A percentile compares a stretch with the other conserved stretches of the same genome.
These are phyloP conservation scores for Lacerta viridis DNA, from an alignment of 2,797 vertebrate species.

Conservation along the genomic window DNA sequence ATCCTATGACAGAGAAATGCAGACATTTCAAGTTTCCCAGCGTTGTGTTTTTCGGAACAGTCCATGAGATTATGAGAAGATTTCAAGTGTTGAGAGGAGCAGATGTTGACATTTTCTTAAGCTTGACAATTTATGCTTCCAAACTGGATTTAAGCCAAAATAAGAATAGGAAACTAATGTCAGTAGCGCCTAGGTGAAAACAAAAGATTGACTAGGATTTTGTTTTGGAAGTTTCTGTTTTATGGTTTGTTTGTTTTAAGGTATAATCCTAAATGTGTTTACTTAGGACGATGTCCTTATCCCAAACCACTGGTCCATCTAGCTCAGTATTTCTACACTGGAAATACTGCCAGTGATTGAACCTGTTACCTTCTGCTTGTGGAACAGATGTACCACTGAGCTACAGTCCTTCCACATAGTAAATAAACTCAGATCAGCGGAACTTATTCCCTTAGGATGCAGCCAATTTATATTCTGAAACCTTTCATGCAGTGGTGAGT, in stretches of 20 bases:
- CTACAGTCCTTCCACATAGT: too few relatives aligned
- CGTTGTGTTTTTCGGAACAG: not conserved
- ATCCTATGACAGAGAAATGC: not conserved
- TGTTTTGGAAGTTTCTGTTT: not conserved
- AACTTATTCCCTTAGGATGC: not conserved
- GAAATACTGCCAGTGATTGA: too few relatives aligned
- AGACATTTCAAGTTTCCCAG: not conserved
- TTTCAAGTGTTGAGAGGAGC: not conserved
- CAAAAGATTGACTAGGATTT: conserved; percentile 10
- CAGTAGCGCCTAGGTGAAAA: not conserved
- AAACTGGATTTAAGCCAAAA: conserved; percentile 17
- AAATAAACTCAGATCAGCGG: not conserved
- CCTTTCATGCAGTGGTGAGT: not conserved
- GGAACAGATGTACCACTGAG: too few relatives aligned
- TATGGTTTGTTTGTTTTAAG: too few relatives aligned
- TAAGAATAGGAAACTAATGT: not conserved
- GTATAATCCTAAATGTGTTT: not conserved
- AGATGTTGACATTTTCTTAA: conserved; percentile 4
- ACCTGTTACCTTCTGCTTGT: too few relatives aligned
- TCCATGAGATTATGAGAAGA: not conserved
- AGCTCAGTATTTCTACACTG: too few relatives aligned
- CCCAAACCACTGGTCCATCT: too few relatives aligned
- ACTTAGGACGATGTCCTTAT: not conserved
- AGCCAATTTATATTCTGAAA: not conserved
- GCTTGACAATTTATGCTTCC: conserved; percentile 10